Evolutionary conservation across 2,113 vertebrate species (phyloP).

Genomic region (Lontra canadensis): DNA sequence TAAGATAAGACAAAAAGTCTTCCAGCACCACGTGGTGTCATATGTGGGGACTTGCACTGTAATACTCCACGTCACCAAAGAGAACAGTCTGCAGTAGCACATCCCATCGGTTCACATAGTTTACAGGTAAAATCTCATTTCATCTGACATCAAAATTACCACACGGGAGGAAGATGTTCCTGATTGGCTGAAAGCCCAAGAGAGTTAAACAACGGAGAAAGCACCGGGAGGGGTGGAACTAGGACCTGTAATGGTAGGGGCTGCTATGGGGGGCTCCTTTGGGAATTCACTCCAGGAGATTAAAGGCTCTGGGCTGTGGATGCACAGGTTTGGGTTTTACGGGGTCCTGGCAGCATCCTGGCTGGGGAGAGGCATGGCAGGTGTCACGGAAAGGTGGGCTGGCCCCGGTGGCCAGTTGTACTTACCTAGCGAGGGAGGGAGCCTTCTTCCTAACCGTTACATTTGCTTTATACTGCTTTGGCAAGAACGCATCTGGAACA

Average conservation of each 20-base stretch:
- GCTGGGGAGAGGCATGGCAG: not conserved
- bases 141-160: not conserved
- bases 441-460: constrained; percentile 34
- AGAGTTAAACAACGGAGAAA: not conserved
- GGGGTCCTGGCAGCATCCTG: not conserved
- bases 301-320: not conserved
- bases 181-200: not conserved
- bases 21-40: not conserved
- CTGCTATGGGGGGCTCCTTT: not conserved
- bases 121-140: not conserved
- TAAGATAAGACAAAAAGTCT: not conserved
- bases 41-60: not conserved
- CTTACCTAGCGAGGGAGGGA: constrained; percentile 51
- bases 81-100: not conserved
- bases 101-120: not conserved
- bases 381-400: not conserved
- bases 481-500: constrained; percentile 78
- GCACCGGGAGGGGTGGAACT: fast-evolving
- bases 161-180: not conserved
- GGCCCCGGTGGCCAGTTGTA: not conserved
- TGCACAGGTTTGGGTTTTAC: not conserved
- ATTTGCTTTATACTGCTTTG: constrained; percentile 78
- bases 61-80: not conserved
- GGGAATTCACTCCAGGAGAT: not conserved
- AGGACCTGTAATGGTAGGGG: fast-evolving